Evolutionary conservation across 2,888 invertebrate genomes (phyloP).

Genomic region (Odontothrips loti): DNA sequence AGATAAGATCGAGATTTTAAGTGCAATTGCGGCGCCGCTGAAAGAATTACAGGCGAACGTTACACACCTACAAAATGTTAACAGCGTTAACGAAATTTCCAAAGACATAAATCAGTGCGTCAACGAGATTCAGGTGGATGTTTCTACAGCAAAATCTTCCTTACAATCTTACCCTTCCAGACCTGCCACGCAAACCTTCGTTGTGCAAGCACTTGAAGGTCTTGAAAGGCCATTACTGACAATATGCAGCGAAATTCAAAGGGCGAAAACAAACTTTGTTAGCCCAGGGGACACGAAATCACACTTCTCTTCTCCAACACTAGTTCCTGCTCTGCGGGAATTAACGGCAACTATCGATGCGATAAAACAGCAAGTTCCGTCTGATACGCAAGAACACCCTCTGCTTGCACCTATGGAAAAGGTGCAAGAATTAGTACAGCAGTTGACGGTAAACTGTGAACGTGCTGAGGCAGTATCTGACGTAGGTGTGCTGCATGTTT

Average conservation of each 20-base stretch:
- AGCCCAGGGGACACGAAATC: neutral
- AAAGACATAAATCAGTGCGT: neutral
- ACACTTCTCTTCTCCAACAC: neutral
- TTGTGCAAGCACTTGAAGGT: neutral
- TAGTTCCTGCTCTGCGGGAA: neutral
- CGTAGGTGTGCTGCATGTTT: neutral
- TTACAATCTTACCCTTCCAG: neutral
- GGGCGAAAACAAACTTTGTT: neutral
- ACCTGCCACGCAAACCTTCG: neutral
- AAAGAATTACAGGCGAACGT: neutral
- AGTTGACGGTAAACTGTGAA: neutral
- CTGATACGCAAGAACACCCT: neutral
- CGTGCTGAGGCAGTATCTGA: neutral
- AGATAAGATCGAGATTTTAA: slow-evolving; percentile 32
- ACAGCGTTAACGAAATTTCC: neutral
- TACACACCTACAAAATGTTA: neutral
- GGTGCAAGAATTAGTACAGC: neutral
- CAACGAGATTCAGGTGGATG: neutral
- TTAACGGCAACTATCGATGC: neutral
- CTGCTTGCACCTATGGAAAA: neutral
- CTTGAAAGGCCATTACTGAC: neutral
- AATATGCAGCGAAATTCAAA: neutral
- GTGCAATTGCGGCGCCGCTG: slow-evolving; percentile 31
- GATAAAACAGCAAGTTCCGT: neutral
- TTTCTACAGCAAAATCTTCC: neutral